Evolutionary conservation across 2,113 vertebrate species (phyloP).

Genomic region (Chamaetylas fuelleborni): DNA sequence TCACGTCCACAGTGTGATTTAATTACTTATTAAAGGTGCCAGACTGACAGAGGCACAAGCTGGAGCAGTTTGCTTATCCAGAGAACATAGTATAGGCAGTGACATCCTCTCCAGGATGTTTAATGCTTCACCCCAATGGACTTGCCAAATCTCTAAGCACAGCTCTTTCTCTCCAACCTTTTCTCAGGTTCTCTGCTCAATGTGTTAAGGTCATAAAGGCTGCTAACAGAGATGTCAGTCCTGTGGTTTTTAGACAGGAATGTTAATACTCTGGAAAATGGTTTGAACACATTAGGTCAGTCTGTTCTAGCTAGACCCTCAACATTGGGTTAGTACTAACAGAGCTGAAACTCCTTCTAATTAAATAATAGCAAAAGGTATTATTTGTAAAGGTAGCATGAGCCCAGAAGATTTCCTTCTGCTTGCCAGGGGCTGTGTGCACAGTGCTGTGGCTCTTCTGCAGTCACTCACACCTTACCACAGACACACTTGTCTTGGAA

Average conservation of each 20-base stretch:
- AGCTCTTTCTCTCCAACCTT: not conserved
- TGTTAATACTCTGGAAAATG: not conserved
- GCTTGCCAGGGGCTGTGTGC: not conserved
- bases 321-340: not conserved
- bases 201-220: not conserved
- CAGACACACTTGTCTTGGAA: not conserved
- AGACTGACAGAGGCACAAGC: conserved; percentile 38
- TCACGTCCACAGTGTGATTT: conserved; percentile 25
- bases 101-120: not conserved
- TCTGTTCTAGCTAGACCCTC: not conserved
- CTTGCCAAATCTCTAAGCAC: not conserved
- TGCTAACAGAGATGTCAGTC: not conserved
- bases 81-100: not conserved
- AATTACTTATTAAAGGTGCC: conserved; percentile 46
- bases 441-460: not conserved
- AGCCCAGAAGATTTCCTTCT: not conserved
- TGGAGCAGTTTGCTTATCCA: not conserved
- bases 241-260: not conserved
- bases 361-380: not conserved
- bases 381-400: not conserved
- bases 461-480: not conserved
- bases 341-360: not conserved
- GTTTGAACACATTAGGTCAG: not conserved
- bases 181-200: not conserved
- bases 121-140: not conserved